Evolutionary conservation across 2,113 vertebrate species (phyloP).

Genomic region (Columbina picui): DNA sequence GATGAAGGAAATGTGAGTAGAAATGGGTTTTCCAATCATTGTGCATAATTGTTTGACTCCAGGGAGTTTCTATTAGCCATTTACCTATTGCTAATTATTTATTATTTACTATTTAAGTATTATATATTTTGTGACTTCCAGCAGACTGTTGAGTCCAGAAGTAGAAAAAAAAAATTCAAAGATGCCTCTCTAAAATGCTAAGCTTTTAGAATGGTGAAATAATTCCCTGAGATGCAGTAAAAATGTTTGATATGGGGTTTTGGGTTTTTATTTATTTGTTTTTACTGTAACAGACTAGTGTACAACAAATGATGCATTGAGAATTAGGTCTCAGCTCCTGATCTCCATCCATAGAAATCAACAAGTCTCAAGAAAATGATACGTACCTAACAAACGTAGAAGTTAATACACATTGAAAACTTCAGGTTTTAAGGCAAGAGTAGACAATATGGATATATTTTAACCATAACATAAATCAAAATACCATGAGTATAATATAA

Average conservation of each 20-base stretch:
- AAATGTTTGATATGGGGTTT: neutral
- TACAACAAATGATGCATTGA: neutral
- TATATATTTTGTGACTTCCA: neutral
- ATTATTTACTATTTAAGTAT: no score
- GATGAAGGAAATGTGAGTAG: neutral
- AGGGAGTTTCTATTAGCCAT: neutral
- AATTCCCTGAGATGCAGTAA: neutral
- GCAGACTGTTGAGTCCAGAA: neutral
- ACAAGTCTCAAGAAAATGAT: neutral
- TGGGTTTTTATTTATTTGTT: no score
- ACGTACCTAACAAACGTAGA: neutral
- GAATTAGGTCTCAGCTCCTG: neutral
- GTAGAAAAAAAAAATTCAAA: fast-evolving
- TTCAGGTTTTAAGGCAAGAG: neutral
- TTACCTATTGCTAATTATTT: neutral
- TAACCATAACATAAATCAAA: neutral
- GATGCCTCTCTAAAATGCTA: no score
- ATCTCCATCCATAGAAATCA: neutral
- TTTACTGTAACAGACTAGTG: neutral
- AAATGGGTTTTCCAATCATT: neutral
- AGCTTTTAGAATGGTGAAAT: neutral
- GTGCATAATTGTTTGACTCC: neutral
- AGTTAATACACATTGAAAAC: neutral
- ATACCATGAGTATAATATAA: neutral
- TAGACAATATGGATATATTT: neutral